Evolutionary conservation across 2,797 vertebrate species (phyloP).

Genomic region (Streptopelia turtur): DNA sequence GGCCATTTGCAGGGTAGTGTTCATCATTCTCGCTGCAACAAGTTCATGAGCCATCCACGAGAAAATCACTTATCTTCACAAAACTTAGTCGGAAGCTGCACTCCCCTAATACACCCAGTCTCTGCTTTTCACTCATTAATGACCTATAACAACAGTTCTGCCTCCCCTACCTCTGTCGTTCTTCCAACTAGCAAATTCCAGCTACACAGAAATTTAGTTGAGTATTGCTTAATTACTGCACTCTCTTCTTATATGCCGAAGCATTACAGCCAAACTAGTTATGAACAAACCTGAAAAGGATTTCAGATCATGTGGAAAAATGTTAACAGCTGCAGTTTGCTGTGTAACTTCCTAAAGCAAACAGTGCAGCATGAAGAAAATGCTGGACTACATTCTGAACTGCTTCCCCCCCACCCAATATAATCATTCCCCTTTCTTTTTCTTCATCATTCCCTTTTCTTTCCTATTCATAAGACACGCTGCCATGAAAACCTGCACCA

Average conservation of each 20-base stretch:
- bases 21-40: neutral
- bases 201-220: neutral
- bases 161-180: neutral
- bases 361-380: neutral
- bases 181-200: neutral
- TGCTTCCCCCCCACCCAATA: rapidly evolving
- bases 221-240: neutral
- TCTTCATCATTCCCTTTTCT: neutral
- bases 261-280: neutral
- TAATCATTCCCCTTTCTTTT: neutral
- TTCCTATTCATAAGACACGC: neutral
- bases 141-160: neutral
- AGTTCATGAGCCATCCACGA: neutral
- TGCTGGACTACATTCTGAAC: neutral
- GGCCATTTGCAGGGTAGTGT: neutral
- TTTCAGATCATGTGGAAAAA: neutral
- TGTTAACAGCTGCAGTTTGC: neutral
- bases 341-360: neutral
- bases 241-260: neutral
- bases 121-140: neutral
- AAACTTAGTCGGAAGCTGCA: neutral
- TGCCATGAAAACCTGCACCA: neutral
- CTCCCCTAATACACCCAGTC: neutral
- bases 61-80: neutral
- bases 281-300: neutral